A percentile compares a stretch with the other conserved stretches of the same genome.
phyloP scores from a whole-genome alignment of 2,113 vertebrate genomes.

The Arenaria interpres region DNA sequence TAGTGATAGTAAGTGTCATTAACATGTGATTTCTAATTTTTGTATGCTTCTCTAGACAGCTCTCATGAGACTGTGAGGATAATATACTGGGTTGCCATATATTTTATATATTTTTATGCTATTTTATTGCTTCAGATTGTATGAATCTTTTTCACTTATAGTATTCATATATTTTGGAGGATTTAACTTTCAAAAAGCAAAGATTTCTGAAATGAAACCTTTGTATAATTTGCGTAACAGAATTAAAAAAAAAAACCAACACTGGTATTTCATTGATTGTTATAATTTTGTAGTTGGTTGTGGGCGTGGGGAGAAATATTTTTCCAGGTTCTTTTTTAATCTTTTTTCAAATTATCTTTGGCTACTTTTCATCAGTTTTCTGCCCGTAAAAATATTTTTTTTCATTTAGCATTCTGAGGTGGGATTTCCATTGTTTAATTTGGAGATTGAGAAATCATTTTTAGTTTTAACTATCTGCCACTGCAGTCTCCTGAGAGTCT shows the following conservation, averaged over 20 bases:
- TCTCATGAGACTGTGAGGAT: conserved; percentile 36
- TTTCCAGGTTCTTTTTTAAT: not conserved
- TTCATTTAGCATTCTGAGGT: not conserved
- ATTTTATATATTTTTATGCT: not conserved
- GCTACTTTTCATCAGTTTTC: not conserved
- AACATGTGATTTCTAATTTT: not conserved
- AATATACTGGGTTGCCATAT: not conserved
- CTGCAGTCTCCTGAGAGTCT: conserved; percentile 75
- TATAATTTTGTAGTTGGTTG: not conserved
- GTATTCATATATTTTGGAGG: not conserved
- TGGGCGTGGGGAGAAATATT: not conserved
- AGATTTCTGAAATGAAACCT: not conserved
- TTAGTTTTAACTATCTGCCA: not conserved
- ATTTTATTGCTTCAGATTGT: not conserved
- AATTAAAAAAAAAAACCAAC: not conserved
- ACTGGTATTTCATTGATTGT: not conserved
- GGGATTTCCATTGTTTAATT: not conserved
- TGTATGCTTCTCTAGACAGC: not conserved
- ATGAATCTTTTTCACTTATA: not conserved
- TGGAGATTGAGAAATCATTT: not conserved
- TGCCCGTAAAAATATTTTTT: not conserved
- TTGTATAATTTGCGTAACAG: not conserved
- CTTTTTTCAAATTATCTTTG: not conserved
- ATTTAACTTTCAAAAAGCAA: not conserved
- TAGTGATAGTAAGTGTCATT: not conserved